phyloP scores from a whole-genome alignment of 2,888 invertebrate genomes.

The Dendrolimus houi region DNA sequence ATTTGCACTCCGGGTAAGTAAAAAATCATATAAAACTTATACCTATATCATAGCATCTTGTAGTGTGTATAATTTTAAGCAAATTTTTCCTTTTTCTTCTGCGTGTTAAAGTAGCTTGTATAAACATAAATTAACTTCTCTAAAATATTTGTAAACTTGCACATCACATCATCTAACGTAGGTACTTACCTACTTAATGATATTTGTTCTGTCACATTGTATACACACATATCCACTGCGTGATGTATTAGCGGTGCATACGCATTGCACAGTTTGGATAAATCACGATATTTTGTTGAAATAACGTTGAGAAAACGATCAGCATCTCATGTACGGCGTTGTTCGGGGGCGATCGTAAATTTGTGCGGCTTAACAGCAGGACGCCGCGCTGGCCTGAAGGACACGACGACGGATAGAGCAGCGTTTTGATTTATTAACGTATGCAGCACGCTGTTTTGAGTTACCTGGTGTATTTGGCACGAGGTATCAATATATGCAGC shows the following conservation, averaged over 20 bases:
- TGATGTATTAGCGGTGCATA: conserved; percentile 24
- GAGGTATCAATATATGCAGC: not conserved
- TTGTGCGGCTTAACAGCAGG: conserved; percentile 70
- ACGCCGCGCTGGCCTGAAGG: conserved; percentile 45
- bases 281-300: conserved; percentile 73
- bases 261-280: conserved; percentile 40
- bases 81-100: too few species aligned
- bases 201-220: too few species aligned
- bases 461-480: conserved; percentile 38
- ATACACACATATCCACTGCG: too few species aligned
- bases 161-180: too few species aligned
- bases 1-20: too few species aligned
- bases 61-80: too few species aligned
- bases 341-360: conserved; percentile 71
- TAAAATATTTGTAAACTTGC: too few species aligned
- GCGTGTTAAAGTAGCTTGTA: too few species aligned
- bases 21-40: too few species aligned
- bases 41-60: too few species aligned
- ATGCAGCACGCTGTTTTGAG: conserved; percentile 27
- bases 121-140: too few species aligned
- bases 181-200: too few species aligned
- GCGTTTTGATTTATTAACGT: conserved; percentile 57
- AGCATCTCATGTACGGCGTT: conserved; percentile 52
- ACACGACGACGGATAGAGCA: conserved; percentile 62
- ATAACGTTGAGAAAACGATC: conserved; percentile 64